Evolutionary conservation across 2,888 invertebrate genomes (phyloP), one percentile per base, ranked within the genome.

Genomic region (Pocota personata): DNA sequence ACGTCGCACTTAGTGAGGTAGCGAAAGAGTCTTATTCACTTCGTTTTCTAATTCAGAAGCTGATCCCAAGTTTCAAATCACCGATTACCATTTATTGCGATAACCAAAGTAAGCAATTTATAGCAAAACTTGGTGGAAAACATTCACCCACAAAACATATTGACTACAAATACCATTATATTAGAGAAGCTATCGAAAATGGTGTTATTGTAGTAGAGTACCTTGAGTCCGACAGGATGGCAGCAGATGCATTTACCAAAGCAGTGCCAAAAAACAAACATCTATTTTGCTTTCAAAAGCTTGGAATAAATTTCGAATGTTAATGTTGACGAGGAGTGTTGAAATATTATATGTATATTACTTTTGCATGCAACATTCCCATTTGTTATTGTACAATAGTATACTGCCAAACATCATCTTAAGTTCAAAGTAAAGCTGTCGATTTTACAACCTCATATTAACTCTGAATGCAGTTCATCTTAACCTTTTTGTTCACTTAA

Each of bases 51-150:
- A 2, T 24, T 4, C 2, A 24, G 24, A 4, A 24, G 24, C 24
- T 24, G 4, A 24, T 3, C 4, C 4, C 4, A 24, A 24, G 4
- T 24, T 24, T 24, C 27, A n/a, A 52, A 37, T 12, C 12, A 8
- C 19, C 66, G 46, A 50, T 19, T 12, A 43, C 14, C 12, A 48
- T 66, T n/a, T 24, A n/a, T 55, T 52, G 69, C 16, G 69, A 69
- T 8, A 35, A 19, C 27, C 69, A 69, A 52, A 55, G 69, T 27
- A 40, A 55, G 0, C 32, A 37, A n/a, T 37, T 52, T 21, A 30
- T 64, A 10, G 64, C 64, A 2, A 64, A 30, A 21, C 21, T 12
- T 10, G 64, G 46, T 16, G 24, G n/a, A 12, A 21, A 64, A 8
- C 14, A 46, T 16, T 64, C 48, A 21, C 37, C 55, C 5, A 52